Evolutionary conservation across 2,113 vertebrate genomes (phyloP).

Genomic region (Symphodus melops): DNA sequence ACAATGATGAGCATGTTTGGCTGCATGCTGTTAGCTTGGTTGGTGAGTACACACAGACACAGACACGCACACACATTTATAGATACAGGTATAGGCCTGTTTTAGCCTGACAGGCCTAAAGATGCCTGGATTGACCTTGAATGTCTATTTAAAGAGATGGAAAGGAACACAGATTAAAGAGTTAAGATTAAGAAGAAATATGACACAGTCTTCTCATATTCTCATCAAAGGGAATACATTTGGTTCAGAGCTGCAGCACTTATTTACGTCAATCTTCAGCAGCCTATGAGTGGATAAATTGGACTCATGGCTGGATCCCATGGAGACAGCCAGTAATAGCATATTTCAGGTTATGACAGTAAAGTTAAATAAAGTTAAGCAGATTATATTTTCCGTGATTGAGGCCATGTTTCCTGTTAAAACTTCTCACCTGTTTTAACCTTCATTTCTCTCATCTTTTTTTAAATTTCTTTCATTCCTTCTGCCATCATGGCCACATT

Average conservation of each 20-base stretch:
- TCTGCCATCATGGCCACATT: conserved; percentile 10
- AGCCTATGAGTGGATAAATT: conserved; percentile 7
- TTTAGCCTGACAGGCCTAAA: conserved; percentile 18
- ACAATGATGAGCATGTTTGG: conserved; percentile 80
- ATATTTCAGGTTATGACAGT: neutral
- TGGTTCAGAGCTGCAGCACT: conserved; percentile 2
- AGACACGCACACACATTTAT: neutral
- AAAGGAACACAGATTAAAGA: conserved; percentile 28
- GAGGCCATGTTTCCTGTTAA: neutral
- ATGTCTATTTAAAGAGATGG: conserved; percentile 34
- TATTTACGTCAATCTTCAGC: conserved; percentile 13
- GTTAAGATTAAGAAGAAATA: conserved; percentile 10
- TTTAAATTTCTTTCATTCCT: neutral
- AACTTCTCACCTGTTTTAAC: conserved; percentile 7
- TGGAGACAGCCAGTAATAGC: neutral
- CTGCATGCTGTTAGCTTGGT: conserved; percentile 76
- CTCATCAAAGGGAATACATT: neutral
- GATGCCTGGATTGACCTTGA: conserved; percentile 35
- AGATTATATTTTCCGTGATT: conserved; percentile 1
- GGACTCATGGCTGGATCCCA: conserved; percentile 17
- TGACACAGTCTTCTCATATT: neutral
- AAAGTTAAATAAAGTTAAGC: neutral
- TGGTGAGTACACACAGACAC: conserved; percentile 75
- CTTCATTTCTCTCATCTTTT: neutral
- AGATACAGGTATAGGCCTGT: conserved; percentile 28